Conservation (phyloP, 2,888 invertebrate species). For the Callyntrura sp. region DNA sequence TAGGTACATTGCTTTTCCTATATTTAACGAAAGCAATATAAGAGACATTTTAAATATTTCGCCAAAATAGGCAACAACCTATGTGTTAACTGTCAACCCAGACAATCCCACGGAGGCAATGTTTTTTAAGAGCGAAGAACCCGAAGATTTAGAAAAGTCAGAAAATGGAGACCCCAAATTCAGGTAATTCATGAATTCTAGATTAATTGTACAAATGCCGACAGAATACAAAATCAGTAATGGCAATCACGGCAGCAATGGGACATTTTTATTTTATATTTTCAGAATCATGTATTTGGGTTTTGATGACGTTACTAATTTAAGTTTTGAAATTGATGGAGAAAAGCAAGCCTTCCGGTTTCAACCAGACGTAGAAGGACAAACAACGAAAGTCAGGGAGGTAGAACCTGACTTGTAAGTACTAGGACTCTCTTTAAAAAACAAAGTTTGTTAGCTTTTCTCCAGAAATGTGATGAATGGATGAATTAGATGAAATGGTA, state of each 20-base stretch:
- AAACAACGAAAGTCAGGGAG: conserved; percentile 47
- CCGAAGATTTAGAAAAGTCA: conserved; percentile 87
- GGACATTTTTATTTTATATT: conserved; percentile 9
- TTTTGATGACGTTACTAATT: conserved; percentile 13
- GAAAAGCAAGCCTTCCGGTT: conserved; percentile 60
- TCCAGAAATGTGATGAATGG: too few relatives aligned
- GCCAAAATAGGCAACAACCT: conserved; percentile 35
- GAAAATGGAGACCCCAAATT: conserved; percentile 87
- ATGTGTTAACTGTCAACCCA: background rate
- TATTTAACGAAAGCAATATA: too few relatives aligned
- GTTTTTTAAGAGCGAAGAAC: conserved; percentile 40
- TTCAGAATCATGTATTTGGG: conserved; percentile 35
- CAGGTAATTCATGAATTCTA: conserved; percentile 85
- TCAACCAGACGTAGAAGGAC: background rate
- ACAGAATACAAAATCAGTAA: background rate
- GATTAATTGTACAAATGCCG: too few relatives aligned
- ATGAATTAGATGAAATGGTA: too few relatives aligned
- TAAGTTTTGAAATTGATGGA: conserved; percentile 49
- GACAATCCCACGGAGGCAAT: background rate
- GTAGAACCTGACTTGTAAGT: conserved; percentile 61
- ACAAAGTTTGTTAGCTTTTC: background rate
- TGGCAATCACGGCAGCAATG: too few relatives aligned
- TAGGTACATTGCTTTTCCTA: too few relatives aligned
- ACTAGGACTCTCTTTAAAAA: too few relatives aligned
- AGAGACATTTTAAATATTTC: background rate